Evolutionary conservation across 53 echinoderm and acorn worm species (phyloP), one percentile per base, ranked within the genome.

Genomic region (Stichopus horrens): DNA sequence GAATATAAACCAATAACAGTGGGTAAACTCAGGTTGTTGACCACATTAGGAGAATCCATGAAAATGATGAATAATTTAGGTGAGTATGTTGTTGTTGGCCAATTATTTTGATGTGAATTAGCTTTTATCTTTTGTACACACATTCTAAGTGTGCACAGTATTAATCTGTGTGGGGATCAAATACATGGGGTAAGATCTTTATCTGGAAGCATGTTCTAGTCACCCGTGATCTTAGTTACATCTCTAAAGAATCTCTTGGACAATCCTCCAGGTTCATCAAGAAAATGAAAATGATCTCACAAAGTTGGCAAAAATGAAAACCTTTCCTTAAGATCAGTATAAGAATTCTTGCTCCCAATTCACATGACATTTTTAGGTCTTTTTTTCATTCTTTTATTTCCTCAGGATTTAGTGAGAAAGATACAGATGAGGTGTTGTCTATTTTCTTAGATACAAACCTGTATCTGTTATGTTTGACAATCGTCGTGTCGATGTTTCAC

Each of bases 321-420:
- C 23, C n/a, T 19, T 16, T 77, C 18, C 3, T 20, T 2, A 20
- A 20, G 77, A 4, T 11, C 23, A 77, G 23, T 20, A 11, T n/a
- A 23, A 21, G 18, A 20, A 20, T 20, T 77, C n/a, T 16, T 19
- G 11, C 4, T 10, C 2, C 37, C 37, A 37, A 37, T 37, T 37
- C 37, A 37, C 9, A 83, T 51, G 23, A 18, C 9, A 63, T 19
- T 7, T 60, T 16, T n/a, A 2, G 1, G 11, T 73, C 21, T 7
- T 55, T 54, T 5, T 75, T 9, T 14, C 10, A 5, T 53, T 21
- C 5, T 56, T 81, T 51, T 63, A 10, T 14, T 65, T n/a, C 54
- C 52, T 6, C 83, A 97, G 97, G 97, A 56, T 97, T 97, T 90
- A 86, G 89, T 23, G 95, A 97, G 21, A 97, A 97, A 74, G 97